A percentile compares a stretch with the other conserved stretches of the same genome.
phyloP scores from a whole-genome alignment of 2,113 vertebrate genomes.

The Helogale parvula region DNA sequence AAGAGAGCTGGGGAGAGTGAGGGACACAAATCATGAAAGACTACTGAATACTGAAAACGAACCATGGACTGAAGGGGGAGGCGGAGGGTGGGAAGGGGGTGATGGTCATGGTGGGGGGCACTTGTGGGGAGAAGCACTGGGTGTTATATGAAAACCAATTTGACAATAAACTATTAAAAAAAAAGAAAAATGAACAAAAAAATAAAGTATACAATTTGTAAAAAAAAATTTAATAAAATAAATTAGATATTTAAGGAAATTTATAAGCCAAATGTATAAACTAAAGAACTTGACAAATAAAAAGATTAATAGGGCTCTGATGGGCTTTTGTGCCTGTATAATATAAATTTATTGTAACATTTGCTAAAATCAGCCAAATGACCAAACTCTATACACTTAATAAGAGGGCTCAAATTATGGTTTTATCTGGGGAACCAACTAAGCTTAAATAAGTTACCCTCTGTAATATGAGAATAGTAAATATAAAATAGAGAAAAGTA shows the following conservation, averaged over 20 bases:
- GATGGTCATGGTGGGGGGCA: too few relatives aligned
- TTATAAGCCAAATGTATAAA: not conserved
- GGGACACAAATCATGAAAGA: too few relatives aligned
- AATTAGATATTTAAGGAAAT: not conserved
- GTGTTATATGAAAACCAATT: too few relatives aligned
- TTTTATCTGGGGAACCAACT: not conserved
- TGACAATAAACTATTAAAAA: too few relatives aligned
- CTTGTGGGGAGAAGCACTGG: too few relatives aligned
- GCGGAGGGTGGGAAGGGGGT: too few relatives aligned
- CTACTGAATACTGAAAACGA: too few relatives aligned
- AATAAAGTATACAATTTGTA: too few relatives aligned
- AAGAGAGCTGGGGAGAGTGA: too few relatives aligned
- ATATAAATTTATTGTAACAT: not conserved
- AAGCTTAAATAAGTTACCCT: not conserved
- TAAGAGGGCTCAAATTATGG: not conserved
- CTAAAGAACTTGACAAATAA: not conserved
- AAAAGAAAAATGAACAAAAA: too few relatives aligned
- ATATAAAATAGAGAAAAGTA: not conserved
- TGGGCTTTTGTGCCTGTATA: not conserved
- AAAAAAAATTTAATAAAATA: too few relatives aligned
- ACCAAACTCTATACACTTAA: not conserved
- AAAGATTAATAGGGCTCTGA: not conserved
- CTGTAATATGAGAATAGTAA: not conserved
- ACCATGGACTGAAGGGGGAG: too few relatives aligned
- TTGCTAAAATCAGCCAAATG: not conserved